Conservation (phyloP, 2,113 vertebrate genomes). For the Rutilus rutilus region DNA sequence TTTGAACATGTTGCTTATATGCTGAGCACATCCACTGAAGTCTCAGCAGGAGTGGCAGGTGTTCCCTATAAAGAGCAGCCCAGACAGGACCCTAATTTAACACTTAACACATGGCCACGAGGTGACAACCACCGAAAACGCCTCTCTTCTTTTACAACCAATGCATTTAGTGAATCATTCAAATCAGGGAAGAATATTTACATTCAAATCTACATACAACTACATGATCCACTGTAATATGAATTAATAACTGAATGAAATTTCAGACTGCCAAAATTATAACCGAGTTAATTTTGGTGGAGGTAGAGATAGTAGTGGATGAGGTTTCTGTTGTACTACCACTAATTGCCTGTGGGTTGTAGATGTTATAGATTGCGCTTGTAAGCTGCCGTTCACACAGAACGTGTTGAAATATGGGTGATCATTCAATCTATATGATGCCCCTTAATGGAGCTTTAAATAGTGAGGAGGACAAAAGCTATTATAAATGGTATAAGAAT, state of each 20-base stretch:
- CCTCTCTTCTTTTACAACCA: background rate
- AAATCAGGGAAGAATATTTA: conserved; percentile 10
- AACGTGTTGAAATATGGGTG: background rate
- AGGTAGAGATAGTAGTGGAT: background rate
- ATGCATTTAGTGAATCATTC: background rate
- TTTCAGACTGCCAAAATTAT: background rate
- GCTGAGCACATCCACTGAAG: background rate
- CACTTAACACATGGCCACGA: conserved; percentile 28
- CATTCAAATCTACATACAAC: background rate
- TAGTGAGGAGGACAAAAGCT: background rate
- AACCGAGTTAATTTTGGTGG: background rate
- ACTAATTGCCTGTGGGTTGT: background rate
- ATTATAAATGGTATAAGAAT: background rate
- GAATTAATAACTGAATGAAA: background rate
- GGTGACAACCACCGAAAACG: background rate
- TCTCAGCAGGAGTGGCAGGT: conserved; percentile 29
- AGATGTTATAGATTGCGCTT: background rate
- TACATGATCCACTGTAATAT: background rate
- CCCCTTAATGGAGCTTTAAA: background rate
- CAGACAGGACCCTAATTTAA: conserved; percentile 25
- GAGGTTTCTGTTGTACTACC: background rate
- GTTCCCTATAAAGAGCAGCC: conserved; percentile 27
- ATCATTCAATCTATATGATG: background rate
- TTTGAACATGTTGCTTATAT: background rate
- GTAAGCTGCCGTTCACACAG: no score